Evolutionary conservation across 2,888 invertebrate species (phyloP), one percentile per base, ranked within the genome.

Genomic region (Coelogynopora nodosa): DNA sequence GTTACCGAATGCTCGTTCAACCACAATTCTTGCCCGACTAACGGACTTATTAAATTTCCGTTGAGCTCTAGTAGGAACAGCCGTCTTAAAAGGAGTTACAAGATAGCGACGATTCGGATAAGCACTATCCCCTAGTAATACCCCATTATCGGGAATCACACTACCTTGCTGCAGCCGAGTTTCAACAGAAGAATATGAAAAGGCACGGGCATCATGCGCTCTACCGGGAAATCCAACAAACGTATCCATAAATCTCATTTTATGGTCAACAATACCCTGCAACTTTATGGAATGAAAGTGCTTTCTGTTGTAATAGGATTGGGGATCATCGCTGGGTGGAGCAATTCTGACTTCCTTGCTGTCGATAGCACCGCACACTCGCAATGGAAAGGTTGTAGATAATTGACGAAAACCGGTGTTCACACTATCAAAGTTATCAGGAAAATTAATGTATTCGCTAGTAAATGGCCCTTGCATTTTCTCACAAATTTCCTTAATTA

Each of bases 241-340:
- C 2, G 28, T 27, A n/a, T 80, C 80, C 80, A 23, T 27, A n/a
- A 26, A 80, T 80, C 80, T 23, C 23, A 23, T 27, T 23, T n/a
- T 2, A 80, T 80, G 26, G n/a, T 80, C 80, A 2, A 80, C 80
- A 23, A 27, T 80, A 2, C 26, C 80, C 29, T 80, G 80, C 26
- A 80, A 27, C n/a, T 80, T 80, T 80, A 27, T 27, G n/a, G 80
- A 80, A 27, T 80, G 80, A n/a, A 26, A 80, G 80, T 27, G 23
- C 2, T 80, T 80, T 23, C 80, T 23, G 80, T 80, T 27, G n/a
- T 80, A 80, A n/a, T 80, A 80, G 26, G 80, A 80, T n/a, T 80
- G 26, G 5, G 80, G 80, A 80, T 80, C 29, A 26, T 80, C 80
- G 2, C 5, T 27, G 2, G 80, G 80, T 27, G 23, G 26, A 2